Base-by-base conservation (phyloP, 2,888 invertebrate genomes). In the Agrochola macilenta region DNA sequence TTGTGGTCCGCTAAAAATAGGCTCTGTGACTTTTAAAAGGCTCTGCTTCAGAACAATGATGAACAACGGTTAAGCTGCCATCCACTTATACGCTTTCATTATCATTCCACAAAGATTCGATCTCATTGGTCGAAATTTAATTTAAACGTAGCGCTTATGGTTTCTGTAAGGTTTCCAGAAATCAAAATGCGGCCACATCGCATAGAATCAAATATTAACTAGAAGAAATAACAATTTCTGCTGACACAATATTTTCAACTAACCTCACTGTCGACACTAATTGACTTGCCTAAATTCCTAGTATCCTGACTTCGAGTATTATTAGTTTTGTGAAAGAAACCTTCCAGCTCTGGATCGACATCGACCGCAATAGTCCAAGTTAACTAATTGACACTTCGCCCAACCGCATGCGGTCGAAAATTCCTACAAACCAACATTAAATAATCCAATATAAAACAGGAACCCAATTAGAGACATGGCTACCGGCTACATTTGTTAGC, bases 1-100 rank as follows among this genome's bases (percentile, higher is more conserved):
- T 69, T 30, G 72, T 60, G 43, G 60, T 60, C 52, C 43, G 69
- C 65, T 54, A 82, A 73, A 82, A 82, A 78, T 73, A 78, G 63
- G 68, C 69, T 58, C 26, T 49, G 64, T 73, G 52, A 64, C 60
- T 77, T 68, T 70, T 68, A 57, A 61, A 66, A 61, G 35, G 43
- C 49, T 70, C 11, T 58, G 54, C 76, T 61, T 65, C 30, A 30
- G 69, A 79, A 69, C 65, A 75, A 76, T 65, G 61, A 43, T 66
- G 43, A 52, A 70, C 66, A 76, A 77, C 7, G 46, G 35, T 35
- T 61, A 35, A 17, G 54, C 46, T 35, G 30, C 57, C 57, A 58
- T 43, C 58, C 61, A 54, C 61, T 81, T 74, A n/a, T 30, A 76
- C 46, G 69, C 5, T 54, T 61, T 66, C 39, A 61, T 81, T 76